Conservation (phyloP, 1,140 invertebrate species). For the Pseudomyrmex cubaensis region DNA sequence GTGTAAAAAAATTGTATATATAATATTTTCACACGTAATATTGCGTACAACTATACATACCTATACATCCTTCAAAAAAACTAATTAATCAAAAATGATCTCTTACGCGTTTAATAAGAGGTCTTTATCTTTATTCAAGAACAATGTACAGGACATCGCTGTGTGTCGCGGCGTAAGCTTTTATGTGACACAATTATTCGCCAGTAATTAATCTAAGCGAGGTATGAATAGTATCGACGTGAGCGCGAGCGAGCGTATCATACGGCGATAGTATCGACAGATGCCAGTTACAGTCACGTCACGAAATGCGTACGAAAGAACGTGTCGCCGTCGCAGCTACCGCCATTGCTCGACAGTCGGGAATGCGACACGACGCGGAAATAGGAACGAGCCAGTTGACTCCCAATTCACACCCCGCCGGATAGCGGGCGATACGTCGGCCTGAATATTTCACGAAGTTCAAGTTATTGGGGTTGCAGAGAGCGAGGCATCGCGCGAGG, state of each 20-base stretch:
- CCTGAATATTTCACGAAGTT: constrained; percentile 66
- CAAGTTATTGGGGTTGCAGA: constrained; percentile 32
- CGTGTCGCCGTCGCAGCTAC: constrained; percentile 26
- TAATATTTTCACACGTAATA: no score
- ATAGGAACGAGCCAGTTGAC: constrained; percentile 49
- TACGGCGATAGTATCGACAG: constrained; percentile 55
- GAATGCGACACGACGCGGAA: constrained; percentile 48
- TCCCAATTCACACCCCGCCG: constrained; percentile 32
- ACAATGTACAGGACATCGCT: no score
- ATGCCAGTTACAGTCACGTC: constrained; percentile 54
- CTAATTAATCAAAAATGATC: no score
- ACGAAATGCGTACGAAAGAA: constrained; percentile 49
- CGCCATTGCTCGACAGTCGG: constrained; percentile 4
- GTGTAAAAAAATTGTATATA: no score
- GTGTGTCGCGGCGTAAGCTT: no score
- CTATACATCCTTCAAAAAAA: no score
- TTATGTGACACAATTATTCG: no score
- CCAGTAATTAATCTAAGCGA: constrained; percentile 19
- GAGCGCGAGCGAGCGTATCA: constrained; percentile 33
- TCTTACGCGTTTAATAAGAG: no score
- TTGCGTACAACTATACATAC: no score
- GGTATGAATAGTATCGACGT: constrained; percentile 18
- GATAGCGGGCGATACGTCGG: constrained; percentile 23
- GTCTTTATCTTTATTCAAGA: no score
- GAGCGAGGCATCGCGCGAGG: neutral